Percentiles rank a stretch among this genome's conserved stretches.
phyloP scores from a whole-genome alignment of 2,888 invertebrate species.

The Norana najaformis region DNA sequence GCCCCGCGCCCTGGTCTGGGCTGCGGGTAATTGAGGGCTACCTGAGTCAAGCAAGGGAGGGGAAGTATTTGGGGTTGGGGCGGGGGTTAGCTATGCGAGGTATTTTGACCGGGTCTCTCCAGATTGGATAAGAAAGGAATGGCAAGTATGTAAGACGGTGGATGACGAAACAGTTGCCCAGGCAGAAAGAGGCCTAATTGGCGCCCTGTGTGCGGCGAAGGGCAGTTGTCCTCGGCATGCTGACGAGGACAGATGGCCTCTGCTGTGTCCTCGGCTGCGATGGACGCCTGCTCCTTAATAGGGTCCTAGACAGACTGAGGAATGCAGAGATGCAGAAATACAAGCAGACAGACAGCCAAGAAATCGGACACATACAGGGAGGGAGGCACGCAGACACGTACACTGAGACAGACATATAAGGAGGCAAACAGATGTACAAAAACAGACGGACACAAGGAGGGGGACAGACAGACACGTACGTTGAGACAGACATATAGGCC shows the following conservation, averaged over 20 bases:
- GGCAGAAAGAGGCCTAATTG: not conserved
- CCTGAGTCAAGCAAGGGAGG: not conserved
- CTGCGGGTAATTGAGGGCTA: not conserved
- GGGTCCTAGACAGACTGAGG: not conserved
- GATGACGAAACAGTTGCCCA: not conserved
- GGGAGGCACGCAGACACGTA: not conserved
- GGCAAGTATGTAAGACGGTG: not conserved
- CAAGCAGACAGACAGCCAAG: not conserved
- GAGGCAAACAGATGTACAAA: not conserved
- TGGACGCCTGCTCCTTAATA: constrained; percentile 3
- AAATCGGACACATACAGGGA: not conserved
- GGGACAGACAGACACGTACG: too few species aligned
- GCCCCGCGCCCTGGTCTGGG: not conserved
- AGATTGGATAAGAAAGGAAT: constrained; percentile 13
- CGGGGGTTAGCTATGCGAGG: not conserved
- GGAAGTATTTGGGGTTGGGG: not conserved
- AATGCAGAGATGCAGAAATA: not conserved
- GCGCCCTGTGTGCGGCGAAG: not conserved
- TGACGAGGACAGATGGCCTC: constrained; percentile 1
- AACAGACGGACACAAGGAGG: not conserved
- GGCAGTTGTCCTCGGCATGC: not conserved
- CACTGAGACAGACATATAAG: not conserved
- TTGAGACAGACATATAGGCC: too few species aligned
- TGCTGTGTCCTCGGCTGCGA: not conserved
- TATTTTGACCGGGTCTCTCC: not conserved